Conservation (phyloP, 2,888 invertebrate genomes). For the Onchidella celtica region DNA sequence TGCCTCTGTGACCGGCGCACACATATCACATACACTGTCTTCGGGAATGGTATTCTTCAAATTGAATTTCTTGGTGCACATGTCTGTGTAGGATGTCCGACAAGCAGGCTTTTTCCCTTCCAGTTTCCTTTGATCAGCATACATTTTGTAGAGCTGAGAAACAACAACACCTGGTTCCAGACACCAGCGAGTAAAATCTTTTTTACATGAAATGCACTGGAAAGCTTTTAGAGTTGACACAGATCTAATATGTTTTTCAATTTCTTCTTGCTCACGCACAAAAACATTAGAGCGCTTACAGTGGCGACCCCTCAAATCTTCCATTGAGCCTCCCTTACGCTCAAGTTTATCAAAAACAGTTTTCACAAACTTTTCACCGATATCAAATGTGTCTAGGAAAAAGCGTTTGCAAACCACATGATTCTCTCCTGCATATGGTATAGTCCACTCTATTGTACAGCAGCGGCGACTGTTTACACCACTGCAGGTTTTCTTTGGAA, state of each 20-base stretch:
- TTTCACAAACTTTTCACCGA: conserved; percentile 32
- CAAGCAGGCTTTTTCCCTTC: conserved; percentile 26
- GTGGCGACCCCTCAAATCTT: conserved; percentile 21
- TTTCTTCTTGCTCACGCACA: conserved; percentile 4
- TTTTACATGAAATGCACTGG: not conserved
- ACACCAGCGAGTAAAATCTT: conserved; percentile 26
- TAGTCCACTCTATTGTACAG: conserved; percentile 26
- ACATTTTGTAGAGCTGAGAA: conserved; percentile 19
- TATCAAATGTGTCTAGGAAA: conserved; percentile 34
- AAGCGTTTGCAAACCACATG: conserved; percentile 35
- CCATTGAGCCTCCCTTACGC: conserved; percentile 12
- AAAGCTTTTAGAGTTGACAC: not conserved
- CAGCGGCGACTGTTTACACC: conserved; percentile 29
- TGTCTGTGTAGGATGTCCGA: not conserved
- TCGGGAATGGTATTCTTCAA: not conserved
- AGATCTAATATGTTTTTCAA: conserved; percentile 11
- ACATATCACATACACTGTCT: not conserved
- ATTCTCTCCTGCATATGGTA: conserved; percentile 10
- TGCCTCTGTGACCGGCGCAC: not conserved
- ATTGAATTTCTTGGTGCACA: conserved; percentile 24
- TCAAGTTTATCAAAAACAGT: conserved; percentile 22
- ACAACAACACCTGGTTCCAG: not conserved
- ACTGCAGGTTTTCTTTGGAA: conserved; percentile 38
- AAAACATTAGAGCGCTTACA: conserved; percentile 2
- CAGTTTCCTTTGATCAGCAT: not conserved